phyloP scores from a whole-genome alignment of 1,140 invertebrate genomes.

The Eciton burchellii region DNA sequence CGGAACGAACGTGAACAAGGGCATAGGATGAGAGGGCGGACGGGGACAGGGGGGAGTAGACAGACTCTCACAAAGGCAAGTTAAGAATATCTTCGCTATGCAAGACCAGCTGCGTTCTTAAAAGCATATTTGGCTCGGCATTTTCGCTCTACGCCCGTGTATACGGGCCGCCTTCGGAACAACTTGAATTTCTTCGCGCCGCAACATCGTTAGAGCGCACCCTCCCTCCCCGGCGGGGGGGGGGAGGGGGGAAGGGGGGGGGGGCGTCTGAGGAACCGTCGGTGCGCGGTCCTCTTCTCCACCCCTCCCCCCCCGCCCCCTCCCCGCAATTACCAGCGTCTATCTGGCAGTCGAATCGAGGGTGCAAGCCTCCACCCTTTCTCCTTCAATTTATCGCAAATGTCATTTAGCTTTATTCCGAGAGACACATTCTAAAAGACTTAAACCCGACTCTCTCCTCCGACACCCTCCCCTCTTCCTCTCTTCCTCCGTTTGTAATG shows the following conservation, averaged over 20 bases:
- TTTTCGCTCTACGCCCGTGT: constrained; percentile 52
- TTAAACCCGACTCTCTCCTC: too few species aligned
- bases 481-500: not conserved
- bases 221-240: too few species aligned
- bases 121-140: constrained; percentile 76
- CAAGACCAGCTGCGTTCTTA: constrained; percentile 74
- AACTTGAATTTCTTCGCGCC: constrained; percentile 71
- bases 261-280: constrained; percentile 60
- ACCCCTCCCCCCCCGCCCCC: too few species aligned
- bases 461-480: not conserved
- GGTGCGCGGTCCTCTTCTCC: too few species aligned
- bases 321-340: constrained; percentile 49
- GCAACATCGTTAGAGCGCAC: constrained; percentile 71
- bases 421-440: not conserved
- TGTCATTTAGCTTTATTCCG: not conserved
- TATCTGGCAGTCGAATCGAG: constrained; percentile 37
- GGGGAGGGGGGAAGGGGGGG: too few species aligned
- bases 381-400: not conserved
- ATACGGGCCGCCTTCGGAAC: constrained; percentile 50
- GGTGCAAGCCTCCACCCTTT: constrained; percentile 10
- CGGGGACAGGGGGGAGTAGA: constrained; percentile 59
- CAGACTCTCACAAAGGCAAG: constrained; percentile 76
- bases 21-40: constrained; percentile 44
- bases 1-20: constrained; percentile 22
- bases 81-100: constrained; percentile 79